phyloP scores from a whole-genome alignment of 64 coral and sea anemone genomes.

The Porites australiensis region DNA sequence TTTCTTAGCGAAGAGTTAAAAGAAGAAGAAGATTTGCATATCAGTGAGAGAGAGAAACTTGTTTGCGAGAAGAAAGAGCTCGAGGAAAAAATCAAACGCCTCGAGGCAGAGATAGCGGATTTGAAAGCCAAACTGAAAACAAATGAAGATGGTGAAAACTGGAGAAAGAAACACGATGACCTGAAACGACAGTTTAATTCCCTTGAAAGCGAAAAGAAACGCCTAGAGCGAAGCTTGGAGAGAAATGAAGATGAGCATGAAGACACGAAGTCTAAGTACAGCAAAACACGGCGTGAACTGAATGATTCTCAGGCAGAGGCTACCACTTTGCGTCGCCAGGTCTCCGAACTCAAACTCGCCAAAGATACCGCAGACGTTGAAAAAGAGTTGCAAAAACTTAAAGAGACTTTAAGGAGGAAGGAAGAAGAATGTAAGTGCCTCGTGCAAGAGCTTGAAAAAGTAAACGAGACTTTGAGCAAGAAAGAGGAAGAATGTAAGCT shows the following conservation, averaged over 20 bases:
- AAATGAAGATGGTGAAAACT: constrained; percentile 26
- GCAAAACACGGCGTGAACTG: constrained; percentile 24
- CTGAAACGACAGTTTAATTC: constrained; percentile 16
- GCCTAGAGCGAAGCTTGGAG: constrained; percentile 20
- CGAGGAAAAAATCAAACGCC: neutral
- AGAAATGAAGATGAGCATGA: constrained; percentile 36
- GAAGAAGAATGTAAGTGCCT: constrained; percentile 10
- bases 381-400: constrained; percentile 8
- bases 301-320: neutral
- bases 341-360: constrained; percentile 25
- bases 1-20: constrained; percentile 31
- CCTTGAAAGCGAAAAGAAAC: constrained; percentile 24
- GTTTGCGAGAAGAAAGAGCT: neutral
- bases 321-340: constrained; percentile 6
- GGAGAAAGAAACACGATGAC: constrained; percentile 24
- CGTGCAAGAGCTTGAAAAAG: neutral
- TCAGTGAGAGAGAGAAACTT: constrained; percentile 4
- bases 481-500: constrained; percentile 28
- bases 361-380: constrained; percentile 24
- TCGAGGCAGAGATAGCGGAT: constrained; percentile 22
- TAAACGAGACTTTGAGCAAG: neutral
- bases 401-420: constrained; percentile 15
- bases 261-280: constrained; percentile 32
- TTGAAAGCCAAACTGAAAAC: constrained; percentile 11
- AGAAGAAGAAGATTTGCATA: constrained; percentile 43